A percentile compares a stretch with the other conserved stretches of the same genome.
Conservation (phyloP, 30 jellyfish, hydroid and myxozoan species). For the Aurelia coerulea region DNA sequence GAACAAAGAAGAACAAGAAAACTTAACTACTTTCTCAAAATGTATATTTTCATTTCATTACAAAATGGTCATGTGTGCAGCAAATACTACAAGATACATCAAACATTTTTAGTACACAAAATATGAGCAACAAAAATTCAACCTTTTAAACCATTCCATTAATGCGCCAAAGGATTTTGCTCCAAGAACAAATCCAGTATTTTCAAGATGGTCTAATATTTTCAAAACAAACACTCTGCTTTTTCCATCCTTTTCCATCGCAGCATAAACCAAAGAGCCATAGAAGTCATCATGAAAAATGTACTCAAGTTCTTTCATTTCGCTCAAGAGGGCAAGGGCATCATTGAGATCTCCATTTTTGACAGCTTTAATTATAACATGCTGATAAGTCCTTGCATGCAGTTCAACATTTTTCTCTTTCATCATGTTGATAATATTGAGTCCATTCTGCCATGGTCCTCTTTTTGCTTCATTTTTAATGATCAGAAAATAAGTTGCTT, state of each 20-base stretch:
- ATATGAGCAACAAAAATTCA: neutral
- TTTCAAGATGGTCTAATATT: constrained; percentile 24
- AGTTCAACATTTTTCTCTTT: constrained; percentile 16
- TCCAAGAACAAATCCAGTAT: constrained; percentile 66
- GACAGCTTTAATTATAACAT: constrained; percentile 38
- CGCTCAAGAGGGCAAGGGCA: constrained; percentile 10
- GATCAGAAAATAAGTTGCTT: constrained; percentile 38
- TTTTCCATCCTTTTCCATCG: neutral
- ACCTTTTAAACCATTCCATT: constrained; percentile 63
- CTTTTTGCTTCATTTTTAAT: constrained; percentile 36
- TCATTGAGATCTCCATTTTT: constrained; percentile 24
- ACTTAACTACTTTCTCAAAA: too few species aligned
- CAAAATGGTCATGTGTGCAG: too few species aligned
- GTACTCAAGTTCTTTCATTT: constrained; percentile 32
- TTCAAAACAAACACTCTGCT: constrained; percentile 10
- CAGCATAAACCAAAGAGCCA: constrained; percentile 13
- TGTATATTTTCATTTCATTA: too few species aligned
- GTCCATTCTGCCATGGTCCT: constrained; percentile 50
- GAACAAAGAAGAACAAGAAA: too few species aligned
- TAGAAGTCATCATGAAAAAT: constrained; percentile 58
- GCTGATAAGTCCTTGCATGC: constrained; percentile 53
- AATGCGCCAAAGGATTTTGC: constrained; percentile 45
- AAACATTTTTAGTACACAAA: too few species aligned
- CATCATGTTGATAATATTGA: constrained; percentile 29
- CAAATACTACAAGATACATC: too few species aligned